Conservation (phyloP, 2,888 invertebrate genomes). For the Agrotis ipsilon region DNA sequence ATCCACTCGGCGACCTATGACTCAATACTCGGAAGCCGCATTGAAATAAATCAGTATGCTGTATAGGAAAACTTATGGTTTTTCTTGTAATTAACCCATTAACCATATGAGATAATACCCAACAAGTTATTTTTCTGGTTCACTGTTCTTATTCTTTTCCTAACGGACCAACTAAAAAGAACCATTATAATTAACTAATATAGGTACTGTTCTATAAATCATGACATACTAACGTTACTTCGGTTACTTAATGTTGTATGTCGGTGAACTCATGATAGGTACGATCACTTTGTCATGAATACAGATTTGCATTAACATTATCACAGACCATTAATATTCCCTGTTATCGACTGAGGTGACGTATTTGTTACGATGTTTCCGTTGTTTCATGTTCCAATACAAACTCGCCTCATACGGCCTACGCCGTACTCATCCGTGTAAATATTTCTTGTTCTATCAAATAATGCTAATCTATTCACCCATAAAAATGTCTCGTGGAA, state of each 20-base stretch:
- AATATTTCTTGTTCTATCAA: slow-evolving; percentile 39
- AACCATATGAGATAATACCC: background rate
- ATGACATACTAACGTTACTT: slow-evolving; percentile 10
- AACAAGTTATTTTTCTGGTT: background rate
- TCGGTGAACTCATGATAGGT: slow-evolving; percentile 28
- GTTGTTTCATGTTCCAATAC: slow-evolving; percentile 65
- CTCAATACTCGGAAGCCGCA: background rate
- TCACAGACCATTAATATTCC: slow-evolving; percentile 65
- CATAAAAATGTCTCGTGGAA: slow-evolving; percentile 32
- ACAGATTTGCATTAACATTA: slow-evolving; percentile 63
- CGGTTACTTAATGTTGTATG: slow-evolving; percentile 10
- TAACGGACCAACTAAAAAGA: slow-evolving; percentile 3
- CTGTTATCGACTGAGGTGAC: slow-evolving; percentile 67
- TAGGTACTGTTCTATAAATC: slow-evolving; percentile 17
- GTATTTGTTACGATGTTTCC: slow-evolving; percentile 69
- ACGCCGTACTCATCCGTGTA: slow-evolving; percentile 28
- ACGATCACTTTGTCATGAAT: slow-evolving; percentile 54
- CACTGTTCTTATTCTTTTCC: background rate
- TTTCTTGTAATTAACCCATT: background rate
- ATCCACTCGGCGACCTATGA: background rate
- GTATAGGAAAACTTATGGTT: background rate
- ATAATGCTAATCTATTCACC: slow-evolving; percentile 34
- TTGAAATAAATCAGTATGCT: background rate
- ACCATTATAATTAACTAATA: no score
- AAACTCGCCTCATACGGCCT: slow-evolving; percentile 22